phyloP scores from a whole-genome alignment of 2,113 vertebrate species.

The Illadopsis cleaveri region DNA sequence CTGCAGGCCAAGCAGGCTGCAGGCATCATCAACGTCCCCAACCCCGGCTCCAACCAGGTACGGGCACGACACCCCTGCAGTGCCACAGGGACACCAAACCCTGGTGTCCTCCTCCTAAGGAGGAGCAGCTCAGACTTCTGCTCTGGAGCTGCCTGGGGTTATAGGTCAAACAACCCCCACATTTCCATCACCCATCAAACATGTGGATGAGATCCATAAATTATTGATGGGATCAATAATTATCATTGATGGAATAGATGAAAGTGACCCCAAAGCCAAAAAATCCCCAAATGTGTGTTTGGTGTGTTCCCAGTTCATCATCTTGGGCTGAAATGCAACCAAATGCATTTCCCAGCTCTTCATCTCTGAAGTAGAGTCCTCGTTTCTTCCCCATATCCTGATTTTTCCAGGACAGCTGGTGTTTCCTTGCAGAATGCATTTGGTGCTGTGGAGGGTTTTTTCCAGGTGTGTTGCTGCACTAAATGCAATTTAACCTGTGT shows the following conservation, averaged over 20 bases:
- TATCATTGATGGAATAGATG: rapidly evolving
- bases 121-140: rapidly evolving
- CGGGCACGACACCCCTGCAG: rapidly evolving
- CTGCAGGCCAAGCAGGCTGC: slow-evolving; percentile 97
- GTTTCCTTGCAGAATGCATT: neutral
- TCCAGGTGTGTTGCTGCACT: neutral
- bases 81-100: rapidly evolving
- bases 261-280: neutral
- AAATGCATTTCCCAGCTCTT: neutral
- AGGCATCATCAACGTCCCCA: slow-evolving; percentile 98
- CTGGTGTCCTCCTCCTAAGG: no score
- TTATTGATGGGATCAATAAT: rapidly evolving
- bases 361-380: rapidly evolving
- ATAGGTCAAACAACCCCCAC: rapidly evolving
- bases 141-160: neutral
- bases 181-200: neutral
- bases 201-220: rapidly evolving
- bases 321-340: neutral
- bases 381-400: rapidly evolving
- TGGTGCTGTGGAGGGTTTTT: neutral
- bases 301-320: neutral
- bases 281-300: rapidly evolving
- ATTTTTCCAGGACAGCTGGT: neutral
- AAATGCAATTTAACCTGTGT: neutral
- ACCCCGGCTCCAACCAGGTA: slow-evolving; percentile 98